A percentile compares a stretch with the other conserved stretches of the same genome.
These are phyloP conservation scores for Drosophila algonquin DNA, from an alignment of 2,888 invertebrate species.

Conservation along the genomic window DNA sequence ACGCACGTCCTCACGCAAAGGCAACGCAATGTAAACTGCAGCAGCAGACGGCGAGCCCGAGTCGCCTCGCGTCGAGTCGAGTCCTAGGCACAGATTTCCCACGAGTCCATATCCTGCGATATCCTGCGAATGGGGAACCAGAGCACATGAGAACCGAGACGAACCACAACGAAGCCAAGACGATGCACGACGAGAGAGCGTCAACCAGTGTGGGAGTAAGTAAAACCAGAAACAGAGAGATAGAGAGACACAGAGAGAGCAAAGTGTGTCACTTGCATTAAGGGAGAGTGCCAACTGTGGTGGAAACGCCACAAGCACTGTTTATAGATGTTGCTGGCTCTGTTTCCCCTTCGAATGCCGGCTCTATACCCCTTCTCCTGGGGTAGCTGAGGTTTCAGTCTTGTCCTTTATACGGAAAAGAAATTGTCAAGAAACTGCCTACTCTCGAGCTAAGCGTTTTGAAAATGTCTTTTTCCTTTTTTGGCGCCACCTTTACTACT, in stretches of 20 bases:
- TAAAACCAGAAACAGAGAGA: neutral
- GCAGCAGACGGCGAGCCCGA: conserved; percentile 31
- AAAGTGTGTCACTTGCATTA: conserved; percentile 22
- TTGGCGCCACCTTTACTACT: too few species aligned
- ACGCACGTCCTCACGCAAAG: conserved; percentile 68
- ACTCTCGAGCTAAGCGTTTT: too few species aligned
- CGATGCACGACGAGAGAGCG: conserved; percentile 24
- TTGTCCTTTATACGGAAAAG: too few species aligned
- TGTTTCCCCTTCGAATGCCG: neutral
- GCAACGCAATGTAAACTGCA: conserved; percentile 74
- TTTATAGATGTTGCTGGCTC: neutral
- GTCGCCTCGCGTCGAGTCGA: conserved; percentile 33
- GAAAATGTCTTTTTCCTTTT: too few species aligned
- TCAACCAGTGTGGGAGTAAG: conserved; percentile 22
- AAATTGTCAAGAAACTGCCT: too few species aligned
- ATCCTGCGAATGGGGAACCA: conserved; percentile 18
- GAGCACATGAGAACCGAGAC: conserved; percentile 3
- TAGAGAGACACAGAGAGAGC: neutral
- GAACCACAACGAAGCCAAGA: conserved; percentile 6
- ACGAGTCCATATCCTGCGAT: neutral
- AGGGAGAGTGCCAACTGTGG: neutral
- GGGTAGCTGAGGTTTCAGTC: neutral
- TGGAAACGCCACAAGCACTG: neutral
- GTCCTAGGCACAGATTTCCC: conserved; percentile 41
- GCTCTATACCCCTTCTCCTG: too few species aligned